Evolutionary conservation across 2,113 vertebrate species (phyloP).

Genomic region (Notechis scutatus): DNA sequence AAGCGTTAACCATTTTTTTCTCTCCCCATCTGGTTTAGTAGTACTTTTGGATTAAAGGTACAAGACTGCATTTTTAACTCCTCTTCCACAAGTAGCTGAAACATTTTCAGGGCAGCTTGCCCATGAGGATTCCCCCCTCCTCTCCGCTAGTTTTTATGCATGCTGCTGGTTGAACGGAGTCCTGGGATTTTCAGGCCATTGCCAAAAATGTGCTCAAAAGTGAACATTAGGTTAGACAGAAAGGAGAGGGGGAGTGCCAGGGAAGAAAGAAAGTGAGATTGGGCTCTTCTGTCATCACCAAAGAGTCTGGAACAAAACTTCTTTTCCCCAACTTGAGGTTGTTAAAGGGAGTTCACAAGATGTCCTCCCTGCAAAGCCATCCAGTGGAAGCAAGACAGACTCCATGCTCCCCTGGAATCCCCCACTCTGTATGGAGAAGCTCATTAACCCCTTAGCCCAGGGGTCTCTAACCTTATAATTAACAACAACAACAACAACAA

Average conservation of each 20-base stretch:
- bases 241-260: background rate
- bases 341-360: background rate
- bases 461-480: too few species aligned
- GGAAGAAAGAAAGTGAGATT: background rate
- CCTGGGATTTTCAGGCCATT: background rate
- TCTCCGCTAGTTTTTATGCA: background rate
- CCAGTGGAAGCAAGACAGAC: background rate
- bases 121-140: rapidly evolving
- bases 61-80: background rate
- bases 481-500: too few species aligned
- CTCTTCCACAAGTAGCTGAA: background rate
- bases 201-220: background rate
- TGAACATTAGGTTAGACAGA: background rate
- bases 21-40: background rate
- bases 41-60: background rate
- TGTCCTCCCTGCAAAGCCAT: background rate
- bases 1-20: too few species aligned
- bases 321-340: background rate
- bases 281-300: background rate
- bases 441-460: background rate
- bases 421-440: background rate
- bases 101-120: background rate
- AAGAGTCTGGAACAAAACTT: slow-evolving; percentile 1
- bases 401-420: rapidly evolving
- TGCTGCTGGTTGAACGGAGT: background rate